Base-by-base conservation (phyloP, 2,797 vertebrate genomes). In the Astyanax mexicanus region DNA sequence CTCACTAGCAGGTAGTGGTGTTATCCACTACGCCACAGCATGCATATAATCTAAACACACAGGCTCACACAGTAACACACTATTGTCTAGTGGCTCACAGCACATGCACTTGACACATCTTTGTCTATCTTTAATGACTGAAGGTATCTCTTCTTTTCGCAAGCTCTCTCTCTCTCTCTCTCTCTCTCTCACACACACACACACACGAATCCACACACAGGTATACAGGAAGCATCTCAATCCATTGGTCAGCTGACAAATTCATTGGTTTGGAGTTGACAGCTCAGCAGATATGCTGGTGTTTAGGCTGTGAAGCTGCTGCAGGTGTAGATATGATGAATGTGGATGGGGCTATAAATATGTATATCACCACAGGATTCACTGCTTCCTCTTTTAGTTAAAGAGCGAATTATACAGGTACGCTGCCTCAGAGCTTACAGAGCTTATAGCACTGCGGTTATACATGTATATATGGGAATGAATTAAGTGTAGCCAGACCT, bases 281-380 rank as follows among this genome's bases (percentile, higher is more conserved):
- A 68, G 51, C 55, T 73, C 69, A 80, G 69, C 65, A 77, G 54
- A 77, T 75, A 67, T 42, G 66, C 44, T 57, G 37, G 65, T 69
- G 47, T 80, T 72, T 81, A 51, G 67, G 54, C 67, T 55, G 23
- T 12, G 27, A 66, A 75, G 54, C 68, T 37, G 23, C 65, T 68
- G 35, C 77, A 83, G 77, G 76, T 81, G 65, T 35, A 73, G 37
- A 74, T 21, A 81, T 77, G 68, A 78, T 55, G 66, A 80, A 78
- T 78, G 42, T 55, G 42, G 74, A 52, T 61, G 49, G 75, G 79
- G 37, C 35, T 67, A 81, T 71, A 75, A 75, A 80, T 64, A 69
- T 80, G 44, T 64, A 68, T 70, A 29, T 72, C 29, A 42, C 44
- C 65, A 25, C 69, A 73, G 49, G 57, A 25, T 65, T 49, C 52